Evolutionary conservation across 2,113 vertebrate species (phyloP), one percentile per base, ranked within the genome.

Genomic region (Xenus cinereus): DNA sequence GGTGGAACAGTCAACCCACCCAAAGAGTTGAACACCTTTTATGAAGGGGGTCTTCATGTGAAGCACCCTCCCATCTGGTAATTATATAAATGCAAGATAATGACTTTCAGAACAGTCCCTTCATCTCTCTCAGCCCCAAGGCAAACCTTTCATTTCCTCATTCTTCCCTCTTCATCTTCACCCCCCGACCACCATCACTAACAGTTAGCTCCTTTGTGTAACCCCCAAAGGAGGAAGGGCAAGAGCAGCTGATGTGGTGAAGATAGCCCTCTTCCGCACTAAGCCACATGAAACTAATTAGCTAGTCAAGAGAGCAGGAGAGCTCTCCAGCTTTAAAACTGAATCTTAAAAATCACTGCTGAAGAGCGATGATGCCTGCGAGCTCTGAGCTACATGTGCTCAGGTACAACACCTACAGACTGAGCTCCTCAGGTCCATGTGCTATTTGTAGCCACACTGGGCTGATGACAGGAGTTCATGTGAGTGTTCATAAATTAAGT

Each of bases 101-200:
- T 84, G 56, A 89, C 87, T 94, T 93, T 90, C 83, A 96, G 93
- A 84, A 23, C 59, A 91, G 66, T 28, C 39, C 60, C 81, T 95
- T 95, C 76, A 93, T 91, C 57, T 79, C 41, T 37, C 54, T 56
- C 56, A 89, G 95, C 96, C 95, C 30, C 50, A 84, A 89, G 92
- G 96, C 94, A 94, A 88, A 92, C 64, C 71, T 87, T 97, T 85
- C 46, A 96, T 91, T 96, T 91, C 90, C 59, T 92, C 88, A 82
- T 90, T 93, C 84, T 75, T 75, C 37, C 46, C 37, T 85, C 88
- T 88, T 69, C 45, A 83, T 79, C 92, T 89, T 83, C 1, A 0
- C 15, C 17, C 51, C 67, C 56, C 0, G 0, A 87, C 56, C 69
- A 90, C 53, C 53, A 76, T 8, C 19, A 48, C 43, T 54, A 92